Evolutionary conservation across 2,113 vertebrate genomes (phyloP).

Genomic region (Aix galericulata): DNA sequence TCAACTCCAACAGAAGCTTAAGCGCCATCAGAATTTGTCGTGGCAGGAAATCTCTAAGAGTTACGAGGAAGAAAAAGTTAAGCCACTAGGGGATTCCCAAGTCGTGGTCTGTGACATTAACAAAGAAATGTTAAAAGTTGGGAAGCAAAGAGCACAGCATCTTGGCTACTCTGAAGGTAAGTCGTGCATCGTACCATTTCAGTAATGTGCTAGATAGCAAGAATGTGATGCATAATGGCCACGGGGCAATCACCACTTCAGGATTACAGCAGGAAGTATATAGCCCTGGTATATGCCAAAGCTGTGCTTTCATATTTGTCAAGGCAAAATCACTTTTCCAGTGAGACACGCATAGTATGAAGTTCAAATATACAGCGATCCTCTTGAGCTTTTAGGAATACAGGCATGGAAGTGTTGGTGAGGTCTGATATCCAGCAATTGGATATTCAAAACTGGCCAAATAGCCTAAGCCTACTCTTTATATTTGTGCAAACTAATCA

Average conservation of each 20-base stretch:
- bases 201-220: not conserved
- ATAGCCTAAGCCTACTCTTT: not conserved
- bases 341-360: not conserved
- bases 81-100: slow-evolving; percentile 62
- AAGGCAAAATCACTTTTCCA: not conserved
- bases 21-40: slow-evolving; percentile 80
- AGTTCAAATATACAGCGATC: not conserved
- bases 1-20: slow-evolving; percentile 66
- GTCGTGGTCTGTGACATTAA: slow-evolving; percentile 96
- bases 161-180: slow-evolving; percentile 83
- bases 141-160: slow-evolving; percentile 82
- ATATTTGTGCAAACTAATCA: not conserved
- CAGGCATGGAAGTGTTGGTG: accelerated
- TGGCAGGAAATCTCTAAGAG: slow-evolving; percentile 86
- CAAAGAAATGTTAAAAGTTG: slow-evolving; percentile 95
- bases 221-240: not conserved
- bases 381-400: not conserved
- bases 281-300: not conserved
- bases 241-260: not conserved
- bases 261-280: not conserved
- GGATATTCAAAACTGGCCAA: not conserved
- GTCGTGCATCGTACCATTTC: not conserved
- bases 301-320: not conserved
- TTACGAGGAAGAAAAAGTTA: slow-evolving; percentile 70
- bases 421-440: not conserved